Conservation (phyloP, 1,140 invertebrate species). For the Anadara kagoshimensis region DNA sequence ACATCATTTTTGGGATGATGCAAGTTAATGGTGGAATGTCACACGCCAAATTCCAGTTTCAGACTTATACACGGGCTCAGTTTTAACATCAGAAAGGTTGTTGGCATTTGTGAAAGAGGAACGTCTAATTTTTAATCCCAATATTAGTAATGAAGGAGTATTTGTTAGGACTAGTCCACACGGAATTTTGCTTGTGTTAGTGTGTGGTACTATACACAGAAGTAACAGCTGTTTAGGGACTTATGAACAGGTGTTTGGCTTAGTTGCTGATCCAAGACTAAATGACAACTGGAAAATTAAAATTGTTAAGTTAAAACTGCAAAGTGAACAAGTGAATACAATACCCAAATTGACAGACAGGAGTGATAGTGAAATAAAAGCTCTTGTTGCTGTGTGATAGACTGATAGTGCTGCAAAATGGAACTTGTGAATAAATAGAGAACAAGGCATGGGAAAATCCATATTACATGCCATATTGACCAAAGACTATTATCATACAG, state of each 20-base stretch:
- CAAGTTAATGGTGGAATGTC: constrained; percentile 57
- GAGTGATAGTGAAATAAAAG: constrained; percentile 41
- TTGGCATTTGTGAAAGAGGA: constrained; percentile 71
- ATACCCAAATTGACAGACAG: constrained; percentile 50
- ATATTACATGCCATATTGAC: too few relatives aligned
- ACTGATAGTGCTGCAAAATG: not conserved
- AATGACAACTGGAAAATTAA: constrained; percentile 81
- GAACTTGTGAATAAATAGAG: too few relatives aligned
- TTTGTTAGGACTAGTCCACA: constrained; percentile 77
- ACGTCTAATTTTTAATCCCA: constrained; percentile 79
- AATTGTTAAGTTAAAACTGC: constrained; percentile 61
- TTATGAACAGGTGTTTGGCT: constrained; percentile 80
- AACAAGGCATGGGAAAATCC: too few relatives aligned
- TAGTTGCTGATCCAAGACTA: constrained; percentile 77
- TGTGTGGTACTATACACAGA: constrained; percentile 79
- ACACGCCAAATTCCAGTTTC: constrained; percentile 44
- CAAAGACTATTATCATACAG: too few relatives aligned
- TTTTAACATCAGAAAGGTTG: constrained; percentile 69
- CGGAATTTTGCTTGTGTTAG: constrained; percentile 78
- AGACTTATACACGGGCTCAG: constrained; percentile 51
- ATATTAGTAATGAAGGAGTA: constrained; percentile 76
- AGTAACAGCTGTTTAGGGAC: constrained; percentile 75
- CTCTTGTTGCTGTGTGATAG: constrained; percentile 22
- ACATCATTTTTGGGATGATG: constrained; percentile 79
- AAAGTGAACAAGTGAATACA: constrained; percentile 25